These are phyloP conservation scores for Caloenas nicobarica DNA, from an alignment of 2,113 vertebrate genomes.

Conservation along the genomic window DNA sequence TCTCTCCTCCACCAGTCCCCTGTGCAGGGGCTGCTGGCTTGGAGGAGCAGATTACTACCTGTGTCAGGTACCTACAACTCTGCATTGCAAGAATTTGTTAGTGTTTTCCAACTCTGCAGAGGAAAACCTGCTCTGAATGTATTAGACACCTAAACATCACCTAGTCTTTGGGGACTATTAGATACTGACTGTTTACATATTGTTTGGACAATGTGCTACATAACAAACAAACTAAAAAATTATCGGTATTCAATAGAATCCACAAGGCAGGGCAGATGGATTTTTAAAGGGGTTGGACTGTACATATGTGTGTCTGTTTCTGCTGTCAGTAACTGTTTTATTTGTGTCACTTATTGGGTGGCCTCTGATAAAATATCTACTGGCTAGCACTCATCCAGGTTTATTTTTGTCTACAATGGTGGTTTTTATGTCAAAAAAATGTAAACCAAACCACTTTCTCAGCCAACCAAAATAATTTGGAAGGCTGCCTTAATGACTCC, in stretches of 20 bases:
- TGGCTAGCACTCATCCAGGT: background rate
- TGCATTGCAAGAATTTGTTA: background rate
- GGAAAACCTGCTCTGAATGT: background rate
- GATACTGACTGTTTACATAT: background rate
- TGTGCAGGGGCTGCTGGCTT: background rate
- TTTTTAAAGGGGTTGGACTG: background rate
- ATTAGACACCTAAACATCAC: background rate
- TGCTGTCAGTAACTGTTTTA: slow-evolving; percentile 36
- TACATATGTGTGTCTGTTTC: background rate
- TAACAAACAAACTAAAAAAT: background rate
- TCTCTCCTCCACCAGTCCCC: background rate
- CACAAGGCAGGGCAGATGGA: slow-evolving; percentile 42
- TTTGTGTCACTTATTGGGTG: background rate
- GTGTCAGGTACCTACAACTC: background rate
- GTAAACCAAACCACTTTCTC: background rate
- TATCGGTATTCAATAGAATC: background rate
- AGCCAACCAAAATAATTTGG: background rate
- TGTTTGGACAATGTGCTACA: background rate
- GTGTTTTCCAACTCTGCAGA: background rate
- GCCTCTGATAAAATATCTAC: background rate
- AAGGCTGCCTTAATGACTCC: background rate
- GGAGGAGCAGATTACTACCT: background rate
- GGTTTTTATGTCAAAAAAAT: background rate
- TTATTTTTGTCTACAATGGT: background rate
- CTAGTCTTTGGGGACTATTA: background rate